A percentile compares a stretch with the other conserved stretches of the same genome.
Evolutionary conservation across 2,888 invertebrate species (phyloP).

Genomic region (Dicyrtoma fusca): DNA sequence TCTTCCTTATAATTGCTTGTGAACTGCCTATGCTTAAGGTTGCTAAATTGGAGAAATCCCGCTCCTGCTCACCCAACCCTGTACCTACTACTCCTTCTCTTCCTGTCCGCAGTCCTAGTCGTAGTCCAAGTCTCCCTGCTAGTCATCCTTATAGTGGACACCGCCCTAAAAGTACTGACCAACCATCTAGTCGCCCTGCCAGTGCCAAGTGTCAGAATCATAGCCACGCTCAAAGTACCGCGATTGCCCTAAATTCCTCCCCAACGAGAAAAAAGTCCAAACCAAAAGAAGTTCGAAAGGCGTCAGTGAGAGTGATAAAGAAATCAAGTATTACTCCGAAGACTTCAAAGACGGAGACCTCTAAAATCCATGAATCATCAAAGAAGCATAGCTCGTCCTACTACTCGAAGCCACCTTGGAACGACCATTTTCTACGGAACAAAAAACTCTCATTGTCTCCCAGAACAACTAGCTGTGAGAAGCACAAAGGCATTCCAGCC

Average conservation of each 20-base stretch:
- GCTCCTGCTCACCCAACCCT: slow-evolving; percentile 19
- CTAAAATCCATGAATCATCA: not conserved
- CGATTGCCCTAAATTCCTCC: not conserved
- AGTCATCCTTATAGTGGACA: slow-evolving; percentile 19
- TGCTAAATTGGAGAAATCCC: slow-evolving; percentile 25
- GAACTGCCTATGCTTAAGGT: slow-evolving; percentile 16
- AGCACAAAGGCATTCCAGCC: not conserved
- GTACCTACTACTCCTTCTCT: not conserved
- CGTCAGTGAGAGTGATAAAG: slow-evolving; percentile 10
- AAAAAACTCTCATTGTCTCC: not conserved
- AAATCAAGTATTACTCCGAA: slow-evolving; percentile 13
- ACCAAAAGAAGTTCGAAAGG: slow-evolving; percentile 14
- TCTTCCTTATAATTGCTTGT: not conserved
- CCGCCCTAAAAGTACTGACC: no score
- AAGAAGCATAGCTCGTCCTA: slow-evolving; percentile 17
- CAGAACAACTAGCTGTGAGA: not conserved
- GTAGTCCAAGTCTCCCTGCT: slow-evolving; percentile 18
- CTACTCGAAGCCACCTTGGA: slow-evolving; percentile 22
- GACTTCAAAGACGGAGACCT: not conserved
- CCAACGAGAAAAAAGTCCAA: slow-evolving; percentile 14
- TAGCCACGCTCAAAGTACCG: not conserved
- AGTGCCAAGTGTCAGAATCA: not conserved
- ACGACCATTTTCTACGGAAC: slow-evolving; percentile 22
- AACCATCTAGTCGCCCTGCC: not conserved
- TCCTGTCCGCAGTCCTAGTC: not conserved